phyloP scores from a whole-genome alignment of 2,888 invertebrate genomes.

The Epiblema foenella region DNA sequence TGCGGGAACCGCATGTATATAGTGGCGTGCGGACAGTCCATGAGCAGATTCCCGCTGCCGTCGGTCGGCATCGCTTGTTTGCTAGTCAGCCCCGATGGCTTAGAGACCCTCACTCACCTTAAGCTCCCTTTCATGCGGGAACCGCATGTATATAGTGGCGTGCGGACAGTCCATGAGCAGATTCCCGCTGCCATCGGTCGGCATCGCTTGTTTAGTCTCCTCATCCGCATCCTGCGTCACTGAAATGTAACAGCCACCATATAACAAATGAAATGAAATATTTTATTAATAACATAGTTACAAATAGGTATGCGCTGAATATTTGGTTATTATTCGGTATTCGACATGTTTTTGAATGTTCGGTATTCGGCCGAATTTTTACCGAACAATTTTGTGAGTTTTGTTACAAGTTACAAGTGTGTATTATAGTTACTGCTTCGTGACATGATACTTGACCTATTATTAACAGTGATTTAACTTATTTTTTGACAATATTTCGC shows the following conservation, averaged over 20 bases:
- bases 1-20: slow-evolving; percentile 90
- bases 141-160: slow-evolving; percentile 88
- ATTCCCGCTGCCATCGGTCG: slow-evolving; percentile 86
- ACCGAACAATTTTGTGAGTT: too few relatives aligned
- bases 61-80: slow-evolving; percentile 83
- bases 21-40: slow-evolving; percentile 88
- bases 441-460: too few relatives aligned
- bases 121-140: slow-evolving; percentile 89
- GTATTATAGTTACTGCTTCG: too few relatives aligned
- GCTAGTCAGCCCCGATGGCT: slow-evolving; percentile 79
- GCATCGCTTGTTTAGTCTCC: slow-evolving; percentile 74
- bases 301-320: too few relatives aligned
- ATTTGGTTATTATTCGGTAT: too few relatives aligned
- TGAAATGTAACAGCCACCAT: slow-evolving; percentile 55
- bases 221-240: slow-evolving; percentile 88
- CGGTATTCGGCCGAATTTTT: too few relatives aligned
- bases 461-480: too few relatives aligned
- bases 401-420: too few relatives aligned
- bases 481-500: too few relatives aligned
- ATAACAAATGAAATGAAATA: too few relatives aligned
- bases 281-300: too few relatives aligned
- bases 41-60: slow-evolving; percentile 86
- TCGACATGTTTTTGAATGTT: too few relatives aligned
- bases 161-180: slow-evolving; percentile 88
- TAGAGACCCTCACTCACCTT: slow-evolving; percentile 70